Conservation (phyloP, 2,797 vertebrate species). For the Crocodylus rhombifer region DNA sequence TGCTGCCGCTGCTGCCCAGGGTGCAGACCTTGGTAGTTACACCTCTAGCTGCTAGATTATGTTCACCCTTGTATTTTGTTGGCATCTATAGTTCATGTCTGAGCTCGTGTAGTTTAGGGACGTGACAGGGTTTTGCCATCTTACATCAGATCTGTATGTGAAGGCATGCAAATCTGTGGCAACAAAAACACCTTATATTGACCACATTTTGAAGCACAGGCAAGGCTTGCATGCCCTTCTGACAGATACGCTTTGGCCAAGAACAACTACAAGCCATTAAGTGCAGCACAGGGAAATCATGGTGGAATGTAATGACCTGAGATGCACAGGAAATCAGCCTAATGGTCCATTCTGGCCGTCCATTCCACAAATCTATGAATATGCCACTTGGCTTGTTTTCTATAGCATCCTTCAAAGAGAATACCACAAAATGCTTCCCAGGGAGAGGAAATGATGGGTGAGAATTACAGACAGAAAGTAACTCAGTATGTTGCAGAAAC, state of each 20-base stretch:
- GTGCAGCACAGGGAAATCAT: background rate
- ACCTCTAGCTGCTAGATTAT: no score
- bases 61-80: no score
- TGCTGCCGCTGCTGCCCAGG: no score
- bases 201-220: background rate
- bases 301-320: background rate
- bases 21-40: no score
- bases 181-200: background rate
- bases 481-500: background rate
- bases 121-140: no score
- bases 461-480: slow-evolving; percentile 44
- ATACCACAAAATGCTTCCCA: background rate
- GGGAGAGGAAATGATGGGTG: slow-evolving; percentile 42
- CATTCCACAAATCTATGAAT: background rate
- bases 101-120: no score
- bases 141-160: no score
- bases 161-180: background rate
- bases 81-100: no score
- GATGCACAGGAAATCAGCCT: background rate
- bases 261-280: background rate
- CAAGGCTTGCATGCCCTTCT: background rate
- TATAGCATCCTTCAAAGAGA: slow-evolving; percentile 7
- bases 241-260: background rate
- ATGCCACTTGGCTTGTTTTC: background rate
- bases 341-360: background rate